Base-by-base conservation (phyloP, 2,113 vertebrate species). In the Nycticorax nycticorax region DNA sequence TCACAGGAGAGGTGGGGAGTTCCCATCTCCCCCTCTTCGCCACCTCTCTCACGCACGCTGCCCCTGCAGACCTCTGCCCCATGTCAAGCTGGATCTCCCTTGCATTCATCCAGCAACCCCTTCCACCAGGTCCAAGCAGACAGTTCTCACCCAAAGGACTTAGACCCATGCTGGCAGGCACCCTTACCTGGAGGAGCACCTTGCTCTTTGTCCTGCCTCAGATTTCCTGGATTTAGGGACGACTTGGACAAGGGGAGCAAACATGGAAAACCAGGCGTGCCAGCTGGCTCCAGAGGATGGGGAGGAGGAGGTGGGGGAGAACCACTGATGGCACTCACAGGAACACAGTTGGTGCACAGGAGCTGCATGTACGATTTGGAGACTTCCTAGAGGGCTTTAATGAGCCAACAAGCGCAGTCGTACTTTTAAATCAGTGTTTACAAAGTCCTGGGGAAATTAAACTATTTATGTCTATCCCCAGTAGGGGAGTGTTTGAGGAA, bases 311-410 rank as follows among this genome's bases (percentile, higher is more conserved):
- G 72, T n/a, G 50, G 35, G 8, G 66, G 32, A 83, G 64, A 48
- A 68, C 71, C 78, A 47, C 48, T 52, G 93, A 92, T 75, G 94
- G 68, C 78, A 87, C 74, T 85, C 13, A 18, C 77, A 76, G 92
- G 77, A 93, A 90, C 78, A 79, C 89, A 94, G 93, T 56, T 95
- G 93, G 92, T 0, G 4, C 83, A 62, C 66, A 62, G 62, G 67
- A 96, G 83, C 72, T 33, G 68, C 39, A 32, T 53, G 74, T 48
- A 76, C 14, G 0, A 68, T 69, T 72, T 66, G 89, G 81, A 93
- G 85, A 39, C 57, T 88, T 94, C 95, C 95, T 96, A 79, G 78
- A 76, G 78, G 45, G n/a, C 52, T 64, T 88, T 53, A 76, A 76
- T 4, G 71, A 95, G 89, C 85, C 81, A 85, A 45, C 10, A 33